Evolutionary conservation across 2,113 vertebrate genomes (phyloP).

Genomic region (Labeo catla): DNA sequence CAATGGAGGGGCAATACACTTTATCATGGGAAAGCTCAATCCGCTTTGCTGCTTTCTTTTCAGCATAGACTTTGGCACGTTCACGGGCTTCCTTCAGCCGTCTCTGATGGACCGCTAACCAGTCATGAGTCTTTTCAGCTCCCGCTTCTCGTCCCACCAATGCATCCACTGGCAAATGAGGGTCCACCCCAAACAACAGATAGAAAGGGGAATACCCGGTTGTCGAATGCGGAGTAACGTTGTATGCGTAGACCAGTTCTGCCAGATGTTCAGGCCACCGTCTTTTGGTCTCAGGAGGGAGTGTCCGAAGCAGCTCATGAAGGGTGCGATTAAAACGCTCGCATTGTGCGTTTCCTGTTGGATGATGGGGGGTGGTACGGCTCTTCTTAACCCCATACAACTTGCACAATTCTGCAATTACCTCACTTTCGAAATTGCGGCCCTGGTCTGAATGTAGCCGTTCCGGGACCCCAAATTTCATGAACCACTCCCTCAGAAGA

Average conservation of each 20-base stretch:
- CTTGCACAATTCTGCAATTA: conserved; percentile 18
- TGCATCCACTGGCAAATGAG: not conserved
- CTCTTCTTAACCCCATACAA: conserved; percentile 40
- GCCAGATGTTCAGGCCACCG: conserved; percentile 2
- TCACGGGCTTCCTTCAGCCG: not conserved
- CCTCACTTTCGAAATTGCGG: conserved; percentile 5
- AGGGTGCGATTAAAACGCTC: conserved; percentile 18
- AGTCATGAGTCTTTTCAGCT: not conserved
- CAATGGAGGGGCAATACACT: not conserved
- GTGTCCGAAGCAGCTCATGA: conserved; percentile 6
- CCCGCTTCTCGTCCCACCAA: not conserved
- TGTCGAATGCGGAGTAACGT: not conserved
- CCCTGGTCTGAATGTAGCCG: not conserved
- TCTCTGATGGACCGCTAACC: not conserved
- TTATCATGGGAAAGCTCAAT: not conserved
- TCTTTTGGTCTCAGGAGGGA: conserved; percentile 15
- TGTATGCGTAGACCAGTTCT: not conserved
- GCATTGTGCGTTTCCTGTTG: not conserved
- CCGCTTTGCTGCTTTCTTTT: not conserved
- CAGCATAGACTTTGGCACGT: not conserved
- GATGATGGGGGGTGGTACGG: conserved; percentile 25
- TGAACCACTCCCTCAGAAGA: conserved; percentile 27
- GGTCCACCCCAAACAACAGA: conserved; percentile 28
- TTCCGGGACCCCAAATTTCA: conserved; percentile 15
- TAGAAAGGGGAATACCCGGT: conserved; percentile 7